A percentile compares a stretch with the other conserved stretches of the same genome.
Conservation (phyloP, 2,888 invertebrate genomes). For the Anoplius nigerrimus region DNA sequence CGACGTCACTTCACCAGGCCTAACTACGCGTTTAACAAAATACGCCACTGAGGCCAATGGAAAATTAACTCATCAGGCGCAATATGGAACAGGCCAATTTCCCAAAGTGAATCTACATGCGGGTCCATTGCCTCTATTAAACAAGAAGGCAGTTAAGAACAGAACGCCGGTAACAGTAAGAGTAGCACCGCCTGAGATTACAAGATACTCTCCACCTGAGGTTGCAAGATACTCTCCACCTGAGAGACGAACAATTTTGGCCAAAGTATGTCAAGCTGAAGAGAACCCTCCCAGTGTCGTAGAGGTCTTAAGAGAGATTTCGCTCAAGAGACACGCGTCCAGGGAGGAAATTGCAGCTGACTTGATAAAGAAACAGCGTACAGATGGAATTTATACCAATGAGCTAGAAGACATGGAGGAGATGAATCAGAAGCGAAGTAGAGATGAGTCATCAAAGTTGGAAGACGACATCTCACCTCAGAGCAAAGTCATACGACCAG, state of each 20-base stretch:
- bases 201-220: constrained; percentile 58
- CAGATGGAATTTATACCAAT: constrained; percentile 55
- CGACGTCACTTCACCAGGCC: constrained; percentile 70
- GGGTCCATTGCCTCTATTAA: constrained; percentile 65
- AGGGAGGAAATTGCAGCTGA: constrained; percentile 67
- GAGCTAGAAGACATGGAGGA: constrained; percentile 67
- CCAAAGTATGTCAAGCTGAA: constrained; percentile 39
- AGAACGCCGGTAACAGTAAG: constrained; percentile 68
- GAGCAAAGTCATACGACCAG: constrained; percentile 60
- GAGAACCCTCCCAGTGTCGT: constrained; percentile 51
- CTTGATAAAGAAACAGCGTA: constrained; percentile 69
- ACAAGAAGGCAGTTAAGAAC: constrained; percentile 56
- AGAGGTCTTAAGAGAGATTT: constrained; percentile 64
- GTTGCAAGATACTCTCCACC: constrained; percentile 55
- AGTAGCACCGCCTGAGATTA: constrained; percentile 65
- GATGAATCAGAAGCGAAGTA: constrained; percentile 67
- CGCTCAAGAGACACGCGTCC: constrained; percentile 70
- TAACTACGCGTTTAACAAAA: constrained; percentile 66
- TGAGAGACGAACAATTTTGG: constrained; percentile 57
- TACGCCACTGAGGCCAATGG: constrained; percentile 69
- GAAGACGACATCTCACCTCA: constrained; percentile 66
- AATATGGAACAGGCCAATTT: constrained; percentile 70
- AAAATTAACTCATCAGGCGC: constrained; percentile 67
- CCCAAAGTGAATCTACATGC: constrained; percentile 70
- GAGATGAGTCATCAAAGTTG: constrained; percentile 68